Conservation (phyloP, 2,797 vertebrate genomes). For the Lerista edwardsae region DNA sequence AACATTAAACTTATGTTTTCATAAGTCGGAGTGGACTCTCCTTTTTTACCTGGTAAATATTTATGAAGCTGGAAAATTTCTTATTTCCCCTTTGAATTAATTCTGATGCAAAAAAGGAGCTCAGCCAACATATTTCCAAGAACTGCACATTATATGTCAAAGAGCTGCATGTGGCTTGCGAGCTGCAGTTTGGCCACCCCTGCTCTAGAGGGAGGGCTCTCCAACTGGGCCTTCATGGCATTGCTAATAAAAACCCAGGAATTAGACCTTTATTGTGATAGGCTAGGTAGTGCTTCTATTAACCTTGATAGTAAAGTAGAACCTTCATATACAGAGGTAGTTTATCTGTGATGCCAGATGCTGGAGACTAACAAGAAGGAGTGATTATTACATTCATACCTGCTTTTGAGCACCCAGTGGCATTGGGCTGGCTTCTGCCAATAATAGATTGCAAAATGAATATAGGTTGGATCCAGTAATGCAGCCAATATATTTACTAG, state of each 20-base stretch:
- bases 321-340: background rate
- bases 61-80: too few species aligned
- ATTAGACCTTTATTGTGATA: background rate
- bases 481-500: background rate
- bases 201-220: too few species aligned
- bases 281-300: background rate
- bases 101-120: too few species aligned
- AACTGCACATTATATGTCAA: too few species aligned
- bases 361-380: background rate
- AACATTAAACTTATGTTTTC: too few species aligned
- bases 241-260: background rate
- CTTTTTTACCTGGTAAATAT: too few species aligned
- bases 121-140: too few species aligned
- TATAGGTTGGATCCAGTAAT: background rate
- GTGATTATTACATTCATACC: background rate
- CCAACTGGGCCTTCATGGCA: background rate
- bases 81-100: too few species aligned
- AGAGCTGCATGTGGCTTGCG: too few species aligned
- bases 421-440: background rate
- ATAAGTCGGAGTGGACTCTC: too few species aligned
- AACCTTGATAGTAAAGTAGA: background rate
- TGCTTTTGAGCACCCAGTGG: background rate
- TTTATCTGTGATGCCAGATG: background rate
- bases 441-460: background rate
- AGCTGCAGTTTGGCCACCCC: too few species aligned